Base-by-base conservation (phyloP, 2,888 invertebrate species). In the Cataglyphis albicans region DNA sequence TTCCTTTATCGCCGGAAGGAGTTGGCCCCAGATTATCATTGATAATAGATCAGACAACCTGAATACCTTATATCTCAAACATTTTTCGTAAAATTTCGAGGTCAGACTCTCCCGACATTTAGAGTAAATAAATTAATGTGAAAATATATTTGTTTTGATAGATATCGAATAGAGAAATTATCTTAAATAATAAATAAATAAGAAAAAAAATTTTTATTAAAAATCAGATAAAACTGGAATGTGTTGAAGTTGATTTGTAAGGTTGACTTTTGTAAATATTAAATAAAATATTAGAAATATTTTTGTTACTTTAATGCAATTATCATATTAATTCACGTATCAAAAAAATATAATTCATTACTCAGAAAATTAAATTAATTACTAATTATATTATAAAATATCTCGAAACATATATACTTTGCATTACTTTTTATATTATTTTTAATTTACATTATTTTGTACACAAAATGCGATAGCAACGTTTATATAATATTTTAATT, bases 1-100 rank as follows among this genome's bases (percentile, higher is more conserved):
- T 67, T 63, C 74, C 81, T 82, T 89, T 90, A 89, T 84, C 86
- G 83, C 80, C 86, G 86, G 87, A 90, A 86, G 87, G 86, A 85
- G 84, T 83, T 38, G 21, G 44, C 57, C 44, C 44, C 59, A 18
- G 72, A 63, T 83, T 21, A 41, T 55, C 52, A n/a, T 12, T 38
- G 70, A 78, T 78, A 78, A 68, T 18, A 18, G 18, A 0, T 35
- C 35, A 18, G 21, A 44, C 18, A 32, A 41, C 5, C 38, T 25
- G 12, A 38, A 15, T 59, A 12, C n/a, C 21, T 57, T 3, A 21
- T 41, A 7, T 61, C 2, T 18, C 25, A 21, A 15, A 12, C 35
- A 18, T 25, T 57, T 9, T 25, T 32, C 21, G n/a, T 21, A 57
- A 41, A 9, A 76, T 41, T 67, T 67, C 3, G 9, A 3, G 7